Evolutionary conservation across 2,888 invertebrate genomes (phyloP).

Genomic region (Molanna angustata): DNA sequence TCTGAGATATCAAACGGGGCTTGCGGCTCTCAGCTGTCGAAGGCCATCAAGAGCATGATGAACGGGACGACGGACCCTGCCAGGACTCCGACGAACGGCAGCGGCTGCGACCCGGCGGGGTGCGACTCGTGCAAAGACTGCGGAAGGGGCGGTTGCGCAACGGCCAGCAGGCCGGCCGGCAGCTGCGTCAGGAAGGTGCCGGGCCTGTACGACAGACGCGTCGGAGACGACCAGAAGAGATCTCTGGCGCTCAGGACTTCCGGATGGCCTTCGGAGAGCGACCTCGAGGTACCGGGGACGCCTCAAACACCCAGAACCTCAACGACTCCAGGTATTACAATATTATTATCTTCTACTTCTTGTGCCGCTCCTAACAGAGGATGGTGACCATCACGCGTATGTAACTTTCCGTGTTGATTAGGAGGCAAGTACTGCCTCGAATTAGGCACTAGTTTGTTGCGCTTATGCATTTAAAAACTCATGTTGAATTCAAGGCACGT

Average conservation of each 20-base stretch:
- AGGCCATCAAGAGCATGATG: not conserved
- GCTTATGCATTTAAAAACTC: too few species aligned
- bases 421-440: too few species aligned
- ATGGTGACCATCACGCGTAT: too few species aligned
- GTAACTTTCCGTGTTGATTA: too few species aligned
- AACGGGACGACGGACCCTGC: not conserved
- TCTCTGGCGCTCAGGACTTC: constrained; percentile 57
- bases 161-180: constrained; percentile 19
- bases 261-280: constrained; percentile 61
- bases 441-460: too few species aligned
- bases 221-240: constrained; percentile 36
- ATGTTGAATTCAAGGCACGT: too few species aligned
- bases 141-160: not conserved
- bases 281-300: constrained; percentile 69
- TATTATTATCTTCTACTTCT: too few species aligned
- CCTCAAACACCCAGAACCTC: constrained; percentile 83
- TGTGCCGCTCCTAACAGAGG: too few species aligned
- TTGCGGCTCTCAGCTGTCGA: not conserved
- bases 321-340: constrained; percentile 89
- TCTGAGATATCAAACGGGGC: constrained; percentile 5
- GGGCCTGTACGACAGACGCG: constrained; percentile 9
- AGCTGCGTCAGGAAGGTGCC: constrained; percentile 30
- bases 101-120: not conserved
- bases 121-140: not conserved
- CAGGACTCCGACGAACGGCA: not conserved